Conservation (phyloP, 2,113 vertebrate genomes). For the Choloepus hoffmanni region DNA sequence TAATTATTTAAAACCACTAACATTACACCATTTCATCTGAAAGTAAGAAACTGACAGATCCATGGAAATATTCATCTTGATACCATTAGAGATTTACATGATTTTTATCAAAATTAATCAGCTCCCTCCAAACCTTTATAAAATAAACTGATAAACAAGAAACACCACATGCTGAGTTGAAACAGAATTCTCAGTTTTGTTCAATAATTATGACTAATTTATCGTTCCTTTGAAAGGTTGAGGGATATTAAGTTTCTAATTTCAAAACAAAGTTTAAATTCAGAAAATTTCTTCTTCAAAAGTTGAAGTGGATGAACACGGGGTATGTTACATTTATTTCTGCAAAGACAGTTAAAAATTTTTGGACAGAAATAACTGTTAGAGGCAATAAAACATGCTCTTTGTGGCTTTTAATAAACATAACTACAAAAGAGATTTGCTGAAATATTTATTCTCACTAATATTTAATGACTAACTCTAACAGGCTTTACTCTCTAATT, state of each 20-base stretch:
- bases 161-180: background rate
- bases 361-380: background rate
- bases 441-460: conserved; percentile 49
- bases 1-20: background rate
- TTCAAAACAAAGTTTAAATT: conserved; percentile 19
- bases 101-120: conserved; percentile 19
- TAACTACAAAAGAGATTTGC: background rate
- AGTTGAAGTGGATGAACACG: background rate
- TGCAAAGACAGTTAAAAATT: background rate
- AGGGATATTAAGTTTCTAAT: background rate
- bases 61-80: background rate
- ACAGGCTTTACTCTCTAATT: background rate
- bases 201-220: background rate
- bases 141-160: background rate
- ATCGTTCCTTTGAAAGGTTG: background rate
- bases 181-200: background rate
- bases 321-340: background rate
- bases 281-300: background rate
- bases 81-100: background rate
- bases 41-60: background rate
- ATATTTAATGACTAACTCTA: conserved; percentile 40
- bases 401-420: background rate
- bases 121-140: background rate
- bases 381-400: background rate
- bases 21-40: background rate